Conservation (phyloP, 2,797 vertebrate genomes). For the Halcyon smyrnensis region DNA sequence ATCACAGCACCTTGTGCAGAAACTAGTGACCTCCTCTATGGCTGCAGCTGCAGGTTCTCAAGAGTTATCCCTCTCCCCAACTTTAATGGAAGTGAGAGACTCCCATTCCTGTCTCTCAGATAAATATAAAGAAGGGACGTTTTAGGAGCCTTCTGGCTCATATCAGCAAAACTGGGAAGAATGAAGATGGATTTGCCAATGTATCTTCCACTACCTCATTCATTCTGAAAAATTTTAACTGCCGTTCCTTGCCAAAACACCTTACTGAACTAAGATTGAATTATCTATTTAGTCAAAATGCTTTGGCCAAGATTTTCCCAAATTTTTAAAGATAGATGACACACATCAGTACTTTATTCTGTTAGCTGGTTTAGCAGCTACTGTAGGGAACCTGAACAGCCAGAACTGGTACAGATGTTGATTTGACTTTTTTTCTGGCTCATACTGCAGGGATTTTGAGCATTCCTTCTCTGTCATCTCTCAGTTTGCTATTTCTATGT, state of each 20-base stretch:
- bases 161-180: background rate
- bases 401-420: background rate
- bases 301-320: background rate
- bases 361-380: background rate
- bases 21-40: background rate
- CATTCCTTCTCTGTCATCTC: background rate
- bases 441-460: background rate
- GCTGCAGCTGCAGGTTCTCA: background rate
- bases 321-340: background rate
- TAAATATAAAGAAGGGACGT: background rate
- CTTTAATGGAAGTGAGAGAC: background rate
- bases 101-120: background rate
- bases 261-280: background rate
- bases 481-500: background rate
- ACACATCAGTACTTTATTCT: background rate
- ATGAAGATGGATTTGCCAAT: background rate
- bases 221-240: background rate
- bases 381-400: background rate
- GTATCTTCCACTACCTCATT: background rate
- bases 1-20: background rate
- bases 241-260: background rate
- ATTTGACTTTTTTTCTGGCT: background rate
- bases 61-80: background rate
- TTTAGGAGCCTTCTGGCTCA: background rate
- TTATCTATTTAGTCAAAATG: background rate